Conservation (phyloP, 2,797 vertebrate species). For the Micrastur ruficollis region DNA sequence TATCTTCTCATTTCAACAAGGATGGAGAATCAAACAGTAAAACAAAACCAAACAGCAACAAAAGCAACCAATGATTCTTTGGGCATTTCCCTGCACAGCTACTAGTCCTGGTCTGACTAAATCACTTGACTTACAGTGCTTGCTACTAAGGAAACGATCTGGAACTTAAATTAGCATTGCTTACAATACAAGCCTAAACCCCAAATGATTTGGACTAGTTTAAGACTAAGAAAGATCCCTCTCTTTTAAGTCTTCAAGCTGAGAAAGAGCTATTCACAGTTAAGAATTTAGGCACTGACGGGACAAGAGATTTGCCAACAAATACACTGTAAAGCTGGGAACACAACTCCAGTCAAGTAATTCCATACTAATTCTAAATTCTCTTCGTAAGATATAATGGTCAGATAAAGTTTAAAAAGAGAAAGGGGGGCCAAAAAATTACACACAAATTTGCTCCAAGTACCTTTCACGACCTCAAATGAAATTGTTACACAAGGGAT, state of each 20-base stretch:
- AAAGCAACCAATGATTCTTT: not conserved
- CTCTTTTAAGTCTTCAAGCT: not conserved
- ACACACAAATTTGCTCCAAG: not conserved
- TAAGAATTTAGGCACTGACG: conserved; percentile 23
- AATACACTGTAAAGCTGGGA: not conserved
- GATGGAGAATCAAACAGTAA: not conserved
- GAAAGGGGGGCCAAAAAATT: not conserved
- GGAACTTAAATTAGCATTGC: conserved; percentile 49
- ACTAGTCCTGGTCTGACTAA: not conserved
- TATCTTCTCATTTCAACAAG: not conserved
- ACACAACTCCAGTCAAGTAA: not conserved
- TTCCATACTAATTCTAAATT: conserved; percentile 1
- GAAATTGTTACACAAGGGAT: not conserved
- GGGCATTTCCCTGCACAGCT: not conserved
- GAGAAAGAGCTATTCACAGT: conserved; percentile 41
- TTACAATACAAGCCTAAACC: conserved; percentile 16
- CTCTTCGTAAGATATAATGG: not conserved
- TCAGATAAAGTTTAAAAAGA: not conserved
- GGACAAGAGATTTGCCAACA: conserved; percentile 23
- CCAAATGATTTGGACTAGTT: not conserved
- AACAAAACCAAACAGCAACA: not conserved
- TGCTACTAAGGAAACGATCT: conserved; percentile 43
- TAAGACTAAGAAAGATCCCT: not conserved
- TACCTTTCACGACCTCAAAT: not conserved
- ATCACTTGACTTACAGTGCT: conserved; percentile 1